phyloP scores from a whole-genome alignment of 2,888 invertebrate species.

The Athalia cordata region DNA sequence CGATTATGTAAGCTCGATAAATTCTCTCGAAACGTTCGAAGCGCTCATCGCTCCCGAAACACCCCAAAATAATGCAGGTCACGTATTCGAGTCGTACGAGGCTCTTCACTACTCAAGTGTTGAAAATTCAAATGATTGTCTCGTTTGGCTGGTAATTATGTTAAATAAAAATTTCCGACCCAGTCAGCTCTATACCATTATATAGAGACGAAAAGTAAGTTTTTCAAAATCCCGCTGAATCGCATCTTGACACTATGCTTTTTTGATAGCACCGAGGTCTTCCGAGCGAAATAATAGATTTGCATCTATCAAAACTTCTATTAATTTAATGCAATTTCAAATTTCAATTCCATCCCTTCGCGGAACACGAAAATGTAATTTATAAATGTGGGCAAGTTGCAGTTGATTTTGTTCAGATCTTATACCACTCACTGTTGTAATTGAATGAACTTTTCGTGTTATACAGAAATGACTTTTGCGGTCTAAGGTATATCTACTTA shows the following conservation, averaged over 20 bases:
- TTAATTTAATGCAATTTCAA: too few relatives aligned
- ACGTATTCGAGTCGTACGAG: slow-evolving; percentile 16
- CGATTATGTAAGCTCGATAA: not conserved
- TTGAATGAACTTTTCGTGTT: too few relatives aligned
- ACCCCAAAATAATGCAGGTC: slow-evolving; percentile 18
- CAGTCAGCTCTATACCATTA: not conserved
- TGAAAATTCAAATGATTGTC: slow-evolving; percentile 25
- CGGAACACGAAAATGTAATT: too few relatives aligned
- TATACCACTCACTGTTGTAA: too few relatives aligned
- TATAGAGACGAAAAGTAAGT: not conserved
- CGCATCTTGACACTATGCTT: not conserved
- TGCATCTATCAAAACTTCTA: too few relatives aligned
- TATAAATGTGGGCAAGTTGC: too few relatives aligned
- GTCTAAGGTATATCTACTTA: too few relatives aligned
- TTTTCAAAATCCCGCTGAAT: not conserved
- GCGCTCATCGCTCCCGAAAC: slow-evolving; percentile 8
- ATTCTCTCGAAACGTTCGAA: not conserved
- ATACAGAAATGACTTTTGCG: too few relatives aligned
- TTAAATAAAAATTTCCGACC: slow-evolving; percentile 13
- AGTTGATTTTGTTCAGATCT: too few relatives aligned
- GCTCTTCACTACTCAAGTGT: slow-evolving; percentile 33
- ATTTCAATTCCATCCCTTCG: too few relatives aligned
- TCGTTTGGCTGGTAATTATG: slow-evolving; percentile 29
- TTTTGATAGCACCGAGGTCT: too few relatives aligned
- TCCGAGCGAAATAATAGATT: too few relatives aligned